Conservation (phyloP, 92 coral and sea anemone genomes). For the Epizoanthus illoricatus region DNA sequence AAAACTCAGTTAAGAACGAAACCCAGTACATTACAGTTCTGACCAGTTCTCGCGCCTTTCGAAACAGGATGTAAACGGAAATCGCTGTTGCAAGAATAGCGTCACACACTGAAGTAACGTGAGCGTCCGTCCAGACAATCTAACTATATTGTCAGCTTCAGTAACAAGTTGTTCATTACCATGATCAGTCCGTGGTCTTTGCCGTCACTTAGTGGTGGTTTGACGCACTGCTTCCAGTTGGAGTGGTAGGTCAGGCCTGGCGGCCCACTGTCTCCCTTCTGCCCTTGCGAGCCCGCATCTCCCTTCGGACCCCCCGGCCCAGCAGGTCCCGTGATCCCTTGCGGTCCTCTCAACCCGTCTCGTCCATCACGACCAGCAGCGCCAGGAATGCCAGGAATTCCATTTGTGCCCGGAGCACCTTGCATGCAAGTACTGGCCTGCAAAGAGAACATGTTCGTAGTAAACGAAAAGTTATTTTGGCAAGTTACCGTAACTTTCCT, state of each 20-base stretch:
- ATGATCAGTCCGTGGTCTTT: background rate
- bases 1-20: no score
- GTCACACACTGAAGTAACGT: no score
- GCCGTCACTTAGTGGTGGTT: background rate
- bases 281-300: background rate
- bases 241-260: conserved; percentile 19
- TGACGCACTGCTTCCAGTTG: conserved; percentile 26
- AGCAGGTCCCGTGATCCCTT: background rate
- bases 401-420: background rate
- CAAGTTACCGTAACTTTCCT: no score
- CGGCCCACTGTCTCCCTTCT: conserved; percentile 16
- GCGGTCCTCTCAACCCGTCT: background rate
- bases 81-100: no score
- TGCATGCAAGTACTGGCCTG: conserved; percentile 10
- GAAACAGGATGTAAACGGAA: no score
- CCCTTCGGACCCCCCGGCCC: conserved; percentile 13
- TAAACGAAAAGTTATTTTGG: no score
- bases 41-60: no score
- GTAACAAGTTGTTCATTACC: no score
- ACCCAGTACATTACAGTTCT: no score
- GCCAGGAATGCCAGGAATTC: conserved; percentile 7
- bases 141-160: no score
- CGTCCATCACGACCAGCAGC: conserved; percentile 12
- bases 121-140: no score
- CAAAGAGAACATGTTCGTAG: no score